phyloP scores from a whole-genome alignment of 23 tunicate species.

The Halocynthia aurantium region DNA sequence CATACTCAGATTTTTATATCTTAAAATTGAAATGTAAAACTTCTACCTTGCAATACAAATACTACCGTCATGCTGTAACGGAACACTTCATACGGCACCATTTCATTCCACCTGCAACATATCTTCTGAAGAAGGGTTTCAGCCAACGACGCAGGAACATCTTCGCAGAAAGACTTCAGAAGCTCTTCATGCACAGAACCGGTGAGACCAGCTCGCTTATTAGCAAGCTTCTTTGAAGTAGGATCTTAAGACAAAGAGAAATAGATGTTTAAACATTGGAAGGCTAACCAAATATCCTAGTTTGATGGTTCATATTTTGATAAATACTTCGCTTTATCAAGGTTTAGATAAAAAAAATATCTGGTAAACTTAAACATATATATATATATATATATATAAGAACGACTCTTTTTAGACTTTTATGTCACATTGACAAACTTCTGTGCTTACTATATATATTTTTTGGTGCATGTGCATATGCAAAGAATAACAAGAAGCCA shows the following conservation, averaged over 20 bases:
- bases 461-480: no score
- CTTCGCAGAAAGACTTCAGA: slow-evolving; percentile 19
- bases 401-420: no score
- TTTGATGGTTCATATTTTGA: no score
- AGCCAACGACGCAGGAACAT: slow-evolving; percentile 16
- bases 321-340: no score
- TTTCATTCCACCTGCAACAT: slow-evolving; percentile 56
- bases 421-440: no score
- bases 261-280: not conserved
- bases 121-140: slow-evolving; percentile 25
- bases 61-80: slow-evolving; percentile 64
- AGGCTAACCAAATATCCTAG: not conserved
- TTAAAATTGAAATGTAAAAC: not conserved
- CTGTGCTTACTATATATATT: no score
- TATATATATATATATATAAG: no score
- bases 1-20: not conserved
- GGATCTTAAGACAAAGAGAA: slow-evolving; percentile 7
- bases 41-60: slow-evolving; percentile 31
- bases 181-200: slow-evolving; percentile 65
- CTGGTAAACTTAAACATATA: no score
- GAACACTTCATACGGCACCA: slow-evolving; percentile 75
- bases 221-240: slow-evolving; percentile 39
- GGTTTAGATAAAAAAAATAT: no score
- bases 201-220: slow-evolving; percentile 43
- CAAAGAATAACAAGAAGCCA: not conserved